These are phyloP conservation scores for Noctua pronuba DNA, from an alignment of 2,888 invertebrate species.

Conservation along the genomic window DNA sequence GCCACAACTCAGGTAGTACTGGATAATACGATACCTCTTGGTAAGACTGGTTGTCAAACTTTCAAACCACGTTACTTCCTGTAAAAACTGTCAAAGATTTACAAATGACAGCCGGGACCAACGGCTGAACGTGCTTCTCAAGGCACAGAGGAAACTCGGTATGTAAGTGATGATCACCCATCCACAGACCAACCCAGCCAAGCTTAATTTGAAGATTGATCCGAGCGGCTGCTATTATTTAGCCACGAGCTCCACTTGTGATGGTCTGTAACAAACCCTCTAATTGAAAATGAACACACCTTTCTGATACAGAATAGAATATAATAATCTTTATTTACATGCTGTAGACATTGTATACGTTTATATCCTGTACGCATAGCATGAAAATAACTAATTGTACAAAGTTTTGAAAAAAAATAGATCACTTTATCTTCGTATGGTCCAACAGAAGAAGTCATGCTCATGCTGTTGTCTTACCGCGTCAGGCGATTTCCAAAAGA, in stretches of 20 bases:
- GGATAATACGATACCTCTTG: too few species aligned
- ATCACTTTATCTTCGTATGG: neutral
- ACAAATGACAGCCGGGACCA: too few species aligned
- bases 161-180: too few species aligned
- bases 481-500: neutral
- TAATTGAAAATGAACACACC: neutral
- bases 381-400: neutral
- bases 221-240: neutral
- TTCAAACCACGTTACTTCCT: too few species aligned
- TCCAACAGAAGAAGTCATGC: neutral
- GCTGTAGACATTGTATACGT: neutral
- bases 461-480: neutral
- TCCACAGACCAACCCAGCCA: too few species aligned
- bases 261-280: neutral
- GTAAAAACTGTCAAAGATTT: too few species aligned
- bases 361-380: neutral
- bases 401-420: neutral
- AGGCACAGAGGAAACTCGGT: too few species aligned
- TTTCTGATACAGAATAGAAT: neutral
- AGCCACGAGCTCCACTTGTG: neutral
- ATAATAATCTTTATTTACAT: neutral
- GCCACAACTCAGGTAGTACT: too few species aligned
- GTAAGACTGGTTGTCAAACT: too few species aligned
- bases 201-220: too few species aligned
- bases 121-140: too few species aligned